phyloP scores from a whole-genome alignment of 2,113 vertebrate species.

The Carassius gibelio region DNA sequence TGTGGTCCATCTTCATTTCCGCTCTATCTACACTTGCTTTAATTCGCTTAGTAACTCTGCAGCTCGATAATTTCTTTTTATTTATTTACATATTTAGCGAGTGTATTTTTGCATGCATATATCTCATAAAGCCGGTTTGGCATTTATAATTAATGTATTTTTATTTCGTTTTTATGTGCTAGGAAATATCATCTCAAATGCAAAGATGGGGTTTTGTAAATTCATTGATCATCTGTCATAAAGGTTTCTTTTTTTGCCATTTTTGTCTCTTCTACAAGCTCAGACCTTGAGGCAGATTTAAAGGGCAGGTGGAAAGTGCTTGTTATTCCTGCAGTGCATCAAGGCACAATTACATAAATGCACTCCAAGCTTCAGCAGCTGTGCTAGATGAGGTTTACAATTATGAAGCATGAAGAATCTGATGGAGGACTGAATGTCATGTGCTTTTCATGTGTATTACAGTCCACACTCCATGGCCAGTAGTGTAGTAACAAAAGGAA shows the following conservation, averaged over 20 bases:
- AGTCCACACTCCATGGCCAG: not conserved
- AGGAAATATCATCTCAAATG: not conserved
- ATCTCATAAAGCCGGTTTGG: not conserved
- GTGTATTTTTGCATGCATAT: not conserved
- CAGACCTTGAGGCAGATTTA: not conserved
- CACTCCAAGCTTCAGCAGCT: constrained; percentile 28
- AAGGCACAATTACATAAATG: constrained; percentile 25
- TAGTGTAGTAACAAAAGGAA: not conserved
- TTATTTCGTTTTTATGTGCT: not conserved
- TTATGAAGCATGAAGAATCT: too few relatives aligned
- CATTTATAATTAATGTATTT: not conserved
- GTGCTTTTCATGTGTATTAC: not conserved
- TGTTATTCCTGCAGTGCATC: constrained; percentile 6
- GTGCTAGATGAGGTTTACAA: not conserved
- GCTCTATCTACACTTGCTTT: constrained; percentile 24
- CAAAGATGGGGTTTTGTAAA: not conserved
- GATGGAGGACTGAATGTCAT: not conserved
- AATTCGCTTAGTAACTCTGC: constrained; percentile 27
- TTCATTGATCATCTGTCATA: not conserved
- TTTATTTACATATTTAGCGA: constrained; percentile 31
- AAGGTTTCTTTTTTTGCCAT: not conserved
- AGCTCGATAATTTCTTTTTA: constrained; percentile 16
- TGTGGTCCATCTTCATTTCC: constrained; percentile 45
- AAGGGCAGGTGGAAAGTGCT: not conserved
- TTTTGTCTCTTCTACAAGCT: not conserved